Conservation (phyloP, 2,113 vertebrate species). For the Sula dactylatra region DNA sequence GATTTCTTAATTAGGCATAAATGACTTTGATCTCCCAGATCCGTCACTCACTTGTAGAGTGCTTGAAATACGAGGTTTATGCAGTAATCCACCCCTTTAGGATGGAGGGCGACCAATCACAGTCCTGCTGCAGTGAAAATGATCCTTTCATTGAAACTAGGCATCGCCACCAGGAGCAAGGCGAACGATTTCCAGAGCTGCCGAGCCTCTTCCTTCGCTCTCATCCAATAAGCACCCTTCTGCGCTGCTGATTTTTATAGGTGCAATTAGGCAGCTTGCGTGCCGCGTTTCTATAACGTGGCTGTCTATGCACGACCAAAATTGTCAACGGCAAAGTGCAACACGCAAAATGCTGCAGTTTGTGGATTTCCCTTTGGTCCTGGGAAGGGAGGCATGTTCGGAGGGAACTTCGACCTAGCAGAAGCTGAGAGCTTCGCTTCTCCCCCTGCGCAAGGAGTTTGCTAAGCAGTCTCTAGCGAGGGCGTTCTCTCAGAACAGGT, state of each 20-base stretch:
- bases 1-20: not conserved
- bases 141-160: not conserved
- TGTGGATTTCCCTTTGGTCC: not conserved
- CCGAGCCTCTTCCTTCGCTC: not conserved
- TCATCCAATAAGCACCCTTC: not conserved
- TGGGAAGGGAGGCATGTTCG: not conserved
- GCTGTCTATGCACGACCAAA: not conserved
- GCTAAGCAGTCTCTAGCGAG: not conserved
- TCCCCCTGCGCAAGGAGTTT: not conserved
- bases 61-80: not conserved
- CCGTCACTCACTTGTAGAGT: not conserved
- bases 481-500: not conserved
- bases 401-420: not conserved
- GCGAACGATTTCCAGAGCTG: not conserved
- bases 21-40: not conserved
- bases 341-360: not conserved
- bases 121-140: constrained; percentile 39
- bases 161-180: not conserved
- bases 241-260: not conserved
- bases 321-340: not conserved
- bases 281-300: not conserved
- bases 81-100: not conserved
- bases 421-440: not conserved
- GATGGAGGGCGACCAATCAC: not conserved
- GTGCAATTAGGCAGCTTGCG: not conserved